phyloP scores from a whole-genome alignment of 2,113 vertebrate species.

The Salvator merianae region DNA sequence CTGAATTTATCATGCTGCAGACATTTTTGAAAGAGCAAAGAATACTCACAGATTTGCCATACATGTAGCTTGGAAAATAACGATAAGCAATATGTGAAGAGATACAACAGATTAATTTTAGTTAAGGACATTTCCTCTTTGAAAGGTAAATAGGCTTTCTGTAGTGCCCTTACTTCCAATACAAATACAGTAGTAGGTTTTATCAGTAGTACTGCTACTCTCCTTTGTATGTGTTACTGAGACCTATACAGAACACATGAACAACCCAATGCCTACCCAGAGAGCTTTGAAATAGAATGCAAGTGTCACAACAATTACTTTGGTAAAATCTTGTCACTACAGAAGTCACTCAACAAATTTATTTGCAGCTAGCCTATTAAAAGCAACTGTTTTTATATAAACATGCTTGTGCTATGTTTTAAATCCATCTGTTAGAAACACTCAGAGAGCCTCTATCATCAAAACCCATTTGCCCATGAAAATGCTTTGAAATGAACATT shows the following conservation, averaged over 20 bases:
- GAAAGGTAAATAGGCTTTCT: background rate
- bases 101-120: too few species aligned
- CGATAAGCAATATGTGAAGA: background rate
- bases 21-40: background rate
- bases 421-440: background rate
- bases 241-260: background rate
- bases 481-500: background rate
- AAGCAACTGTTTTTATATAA: constrained; percentile 4
- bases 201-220: background rate
- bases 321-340: background rate
- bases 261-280: background rate
- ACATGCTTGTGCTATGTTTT: background rate
- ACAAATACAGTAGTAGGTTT: background rate
- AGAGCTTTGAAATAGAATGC: background rate
- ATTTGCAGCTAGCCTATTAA: background rate
- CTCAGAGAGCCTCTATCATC: background rate
- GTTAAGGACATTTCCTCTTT: background rate
- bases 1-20: background rate
- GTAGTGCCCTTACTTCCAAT: background rate
- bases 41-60: background rate
- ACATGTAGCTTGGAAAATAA: background rate
- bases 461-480: background rate
- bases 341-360: background rate
- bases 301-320: background rate
- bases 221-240: background rate